Percentiles rank a stretch among this genome's conserved stretches.
Evolutionary conservation across 2,797 vertebrate species (phyloP).

Genomic region (Vipera latastei): DNA sequence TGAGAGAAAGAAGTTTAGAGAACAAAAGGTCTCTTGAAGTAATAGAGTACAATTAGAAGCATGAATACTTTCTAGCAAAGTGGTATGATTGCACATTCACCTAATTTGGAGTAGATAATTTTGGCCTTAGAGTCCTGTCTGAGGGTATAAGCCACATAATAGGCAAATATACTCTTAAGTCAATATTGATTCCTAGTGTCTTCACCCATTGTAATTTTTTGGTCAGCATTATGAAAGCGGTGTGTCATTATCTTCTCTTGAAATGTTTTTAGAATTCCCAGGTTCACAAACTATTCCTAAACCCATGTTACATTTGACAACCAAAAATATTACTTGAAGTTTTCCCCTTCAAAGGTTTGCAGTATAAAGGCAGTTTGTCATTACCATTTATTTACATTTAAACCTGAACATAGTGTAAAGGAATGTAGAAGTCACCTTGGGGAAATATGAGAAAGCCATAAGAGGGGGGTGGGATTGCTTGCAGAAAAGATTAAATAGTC

Average conservation of each 20-base stretch:
- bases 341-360: not conserved
- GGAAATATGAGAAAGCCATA: not conserved
- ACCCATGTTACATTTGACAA: not conserved
- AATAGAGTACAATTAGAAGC: not conserved
- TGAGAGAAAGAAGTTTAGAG: not conserved
- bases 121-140: not conserved
- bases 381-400: not conserved
- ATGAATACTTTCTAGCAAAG: not conserved
- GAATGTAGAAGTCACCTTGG: not conserved
- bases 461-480: not conserved
- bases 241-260: not conserved
- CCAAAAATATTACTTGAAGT: not conserved
- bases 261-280: not conserved
- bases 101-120: not conserved
- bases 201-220: not conserved
- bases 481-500: not conserved
- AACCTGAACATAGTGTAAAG: not conserved
- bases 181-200: not conserved
- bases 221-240: not conserved
- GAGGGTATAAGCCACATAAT: not conserved
- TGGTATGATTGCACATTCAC: not conserved
- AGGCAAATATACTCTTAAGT: not conserved
- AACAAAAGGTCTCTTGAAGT: not conserved
- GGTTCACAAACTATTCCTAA: not conserved
- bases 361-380: not conserved